Percentiles rank a stretch among this genome's conserved stretches.
Evolutionary conservation across 2,888 invertebrate genomes (phyloP).

Genomic region (Eueremaeus valkanovi): DNA sequence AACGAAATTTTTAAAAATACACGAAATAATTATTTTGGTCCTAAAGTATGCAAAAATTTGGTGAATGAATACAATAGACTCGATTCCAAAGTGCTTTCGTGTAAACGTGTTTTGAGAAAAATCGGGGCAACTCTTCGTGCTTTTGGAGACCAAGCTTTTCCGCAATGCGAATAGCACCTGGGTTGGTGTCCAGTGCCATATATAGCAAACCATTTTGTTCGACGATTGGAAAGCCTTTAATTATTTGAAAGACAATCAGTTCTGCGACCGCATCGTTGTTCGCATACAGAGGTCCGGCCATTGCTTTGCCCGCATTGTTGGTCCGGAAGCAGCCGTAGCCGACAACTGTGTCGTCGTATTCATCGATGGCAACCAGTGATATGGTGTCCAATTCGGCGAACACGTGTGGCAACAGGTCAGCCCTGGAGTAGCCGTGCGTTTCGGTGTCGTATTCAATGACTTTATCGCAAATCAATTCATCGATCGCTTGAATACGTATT

Average conservation of each 20-base stretch:
- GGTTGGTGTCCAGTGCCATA: constrained; percentile 45
- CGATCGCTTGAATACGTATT: not conserved
- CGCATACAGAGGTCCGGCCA: constrained; percentile 45
- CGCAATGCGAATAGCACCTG: constrained; percentile 41
- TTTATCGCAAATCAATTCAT: not conserved
- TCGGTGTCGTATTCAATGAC: constrained; percentile 37
- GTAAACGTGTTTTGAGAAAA: constrained; percentile 40
- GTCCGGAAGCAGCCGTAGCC: constrained; percentile 44
- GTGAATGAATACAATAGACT: constrained; percentile 46
- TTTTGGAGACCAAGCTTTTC: constrained; percentile 44
- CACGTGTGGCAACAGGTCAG: constrained; percentile 30
- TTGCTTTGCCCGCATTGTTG: constrained; percentile 42
- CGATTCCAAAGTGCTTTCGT: constrained; percentile 43
- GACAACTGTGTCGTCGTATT: constrained; percentile 38
- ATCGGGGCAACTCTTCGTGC: constrained; percentile 41
- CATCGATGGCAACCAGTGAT: constrained; percentile 40
- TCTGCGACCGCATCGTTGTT: constrained; percentile 42
- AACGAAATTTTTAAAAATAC: too few species aligned
- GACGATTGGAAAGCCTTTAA: constrained; percentile 40
- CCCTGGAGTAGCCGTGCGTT: constrained; percentile 36
- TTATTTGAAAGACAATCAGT: constrained; percentile 38
- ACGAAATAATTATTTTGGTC: not conserved
- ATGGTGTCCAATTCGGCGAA: constrained; percentile 35
- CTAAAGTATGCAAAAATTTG: constrained; percentile 47
- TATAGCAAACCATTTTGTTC: constrained; percentile 39